These are phyloP conservation scores for Rhinopomastus cyanomelas DNA, from an alignment of 2,113 vertebrate species.

Conservation along the genomic window DNA sequence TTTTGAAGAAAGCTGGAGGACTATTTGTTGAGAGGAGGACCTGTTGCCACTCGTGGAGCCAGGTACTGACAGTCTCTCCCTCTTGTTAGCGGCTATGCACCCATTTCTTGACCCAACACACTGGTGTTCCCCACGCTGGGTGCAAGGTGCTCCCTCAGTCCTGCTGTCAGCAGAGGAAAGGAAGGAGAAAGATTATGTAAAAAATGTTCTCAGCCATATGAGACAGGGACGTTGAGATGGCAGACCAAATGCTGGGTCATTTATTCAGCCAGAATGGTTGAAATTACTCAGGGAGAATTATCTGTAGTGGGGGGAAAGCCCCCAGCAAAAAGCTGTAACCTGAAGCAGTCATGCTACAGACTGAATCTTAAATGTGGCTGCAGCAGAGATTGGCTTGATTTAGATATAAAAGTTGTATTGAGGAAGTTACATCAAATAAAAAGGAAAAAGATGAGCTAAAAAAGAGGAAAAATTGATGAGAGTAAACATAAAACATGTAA, in stretches of 20 bases:
- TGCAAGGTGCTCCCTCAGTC: neutral
- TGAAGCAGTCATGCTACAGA: neutral
- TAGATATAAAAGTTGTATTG: neutral
- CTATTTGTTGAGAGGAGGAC: neutral
- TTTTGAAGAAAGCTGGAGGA: neutral
- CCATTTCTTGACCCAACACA: neutral
- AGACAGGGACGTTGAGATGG: neutral
- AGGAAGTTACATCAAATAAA: neutral
- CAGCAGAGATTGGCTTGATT: neutral
- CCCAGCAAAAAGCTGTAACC: neutral
- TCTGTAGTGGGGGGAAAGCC: neutral
- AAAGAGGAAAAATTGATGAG: neutral
- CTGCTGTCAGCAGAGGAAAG: neutral
- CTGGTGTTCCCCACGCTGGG: neutral
- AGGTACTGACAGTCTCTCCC: neutral
- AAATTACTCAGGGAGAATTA: neutral
- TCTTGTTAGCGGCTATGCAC: neutral
- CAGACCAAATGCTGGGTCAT: neutral
- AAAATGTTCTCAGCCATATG: neutral
- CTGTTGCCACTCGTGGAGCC: neutral
- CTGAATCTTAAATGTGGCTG: neutral
- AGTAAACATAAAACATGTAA: conserved; percentile 30
- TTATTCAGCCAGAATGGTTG: neutral
- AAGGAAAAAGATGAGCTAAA: conserved; percentile 11
- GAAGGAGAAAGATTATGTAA: neutral